phyloP scores from a whole-genome alignment of 2,113 vertebrate genomes.

The Electrona antarctica region DNA sequence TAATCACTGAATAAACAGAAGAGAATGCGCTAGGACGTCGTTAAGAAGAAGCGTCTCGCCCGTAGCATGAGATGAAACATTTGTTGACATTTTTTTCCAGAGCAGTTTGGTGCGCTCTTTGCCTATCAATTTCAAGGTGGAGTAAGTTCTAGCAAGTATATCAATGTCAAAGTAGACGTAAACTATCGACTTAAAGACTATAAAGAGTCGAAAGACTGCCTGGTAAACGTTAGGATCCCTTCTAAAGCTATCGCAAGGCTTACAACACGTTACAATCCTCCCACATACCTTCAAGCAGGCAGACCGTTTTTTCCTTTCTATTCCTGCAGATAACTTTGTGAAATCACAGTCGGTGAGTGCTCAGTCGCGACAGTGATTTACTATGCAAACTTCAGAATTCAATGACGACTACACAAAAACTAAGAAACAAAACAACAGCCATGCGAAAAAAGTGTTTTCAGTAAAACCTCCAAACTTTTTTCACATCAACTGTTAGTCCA shows the following conservation, averaged over 20 bases:
- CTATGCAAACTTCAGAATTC: conserved; percentile 7
- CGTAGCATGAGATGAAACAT: conserved; percentile 46
- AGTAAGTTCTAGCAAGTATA: conserved; percentile 38
- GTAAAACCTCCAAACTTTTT: conserved; percentile 65
- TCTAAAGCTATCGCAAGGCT: conserved; percentile 20
- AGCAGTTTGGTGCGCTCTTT: conserved; percentile 40
- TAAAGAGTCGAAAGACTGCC: conserved; percentile 3
- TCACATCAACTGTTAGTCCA: conserved; percentile 63
- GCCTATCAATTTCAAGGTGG: conserved; percentile 31
- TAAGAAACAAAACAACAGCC: conserved; percentile 9
- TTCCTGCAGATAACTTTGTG: conserved; percentile 53
- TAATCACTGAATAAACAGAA: background rate
- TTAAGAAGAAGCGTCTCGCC: background rate
- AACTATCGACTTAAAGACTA: background rate
- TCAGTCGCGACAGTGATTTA: conserved; percentile 3
- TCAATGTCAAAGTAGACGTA: conserved; percentile 2
- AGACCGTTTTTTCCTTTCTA: conserved; percentile 44
- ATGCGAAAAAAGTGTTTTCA: conserved; percentile 33
- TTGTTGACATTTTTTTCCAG: conserved; percentile 67
- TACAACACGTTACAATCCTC: conserved; percentile 60
- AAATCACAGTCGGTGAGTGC: conserved; percentile 51
- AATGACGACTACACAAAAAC: background rate
- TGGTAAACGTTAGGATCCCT: conserved; percentile 5
- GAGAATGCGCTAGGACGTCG: background rate
- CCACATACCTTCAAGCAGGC: conserved; percentile 76